Base-by-base conservation (phyloP, 2,888 invertebrate genomes). In the Camptogramma bilineatum region DNA sequence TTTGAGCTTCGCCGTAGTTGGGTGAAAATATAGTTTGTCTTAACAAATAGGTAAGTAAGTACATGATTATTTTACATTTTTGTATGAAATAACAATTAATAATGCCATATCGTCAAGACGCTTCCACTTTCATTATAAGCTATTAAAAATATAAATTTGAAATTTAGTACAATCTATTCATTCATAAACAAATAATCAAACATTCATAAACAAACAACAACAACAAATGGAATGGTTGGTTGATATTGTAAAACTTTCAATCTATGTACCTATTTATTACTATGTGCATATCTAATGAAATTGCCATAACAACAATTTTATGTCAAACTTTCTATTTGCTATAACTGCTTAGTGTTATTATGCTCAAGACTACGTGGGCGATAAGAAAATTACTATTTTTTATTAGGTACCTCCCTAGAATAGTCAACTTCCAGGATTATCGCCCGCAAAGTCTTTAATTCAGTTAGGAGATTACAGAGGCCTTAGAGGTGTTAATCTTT, bases 401-500 rank as follows among this genome's bases (percentile, higher is more conserved):
- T 24, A 55, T 51, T 58, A 21, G 2, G 2, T 21, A 54, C 62
- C 42, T 64, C 57, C 42, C 31, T 58, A 64, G 21, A 51, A 50
- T 56, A 58, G 54, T 46, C 52, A 61, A 62, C 47, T 63, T 53
- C 56, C 59, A 60, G 65, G 68, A 62, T 68, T 69, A 73, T 62
- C 57, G 60, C 61, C 51, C 60, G 61, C 18, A 28, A 62, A 59
- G 57, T 47, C 64, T 48, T 54, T 60, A 62, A 66, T 66, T 58
- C 66, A 31, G 64, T 64, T 64, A 61, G 58, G 63, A 60, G 61
- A 72, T 73, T 77, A 73, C 56, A 59, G 75, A 76, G 73, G 74
- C 77, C 72, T 51, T 66, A 68, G 62, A 24, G 48, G 64, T 63
- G 68, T 47, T 74, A 73, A 77, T 77, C 73, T 73, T 69, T 50